A percentile compares a stretch with the other conserved stretches of the same genome.
phyloP scores from a whole-genome alignment of 2,888 invertebrate species.

The Melipona beecheii region DNA sequence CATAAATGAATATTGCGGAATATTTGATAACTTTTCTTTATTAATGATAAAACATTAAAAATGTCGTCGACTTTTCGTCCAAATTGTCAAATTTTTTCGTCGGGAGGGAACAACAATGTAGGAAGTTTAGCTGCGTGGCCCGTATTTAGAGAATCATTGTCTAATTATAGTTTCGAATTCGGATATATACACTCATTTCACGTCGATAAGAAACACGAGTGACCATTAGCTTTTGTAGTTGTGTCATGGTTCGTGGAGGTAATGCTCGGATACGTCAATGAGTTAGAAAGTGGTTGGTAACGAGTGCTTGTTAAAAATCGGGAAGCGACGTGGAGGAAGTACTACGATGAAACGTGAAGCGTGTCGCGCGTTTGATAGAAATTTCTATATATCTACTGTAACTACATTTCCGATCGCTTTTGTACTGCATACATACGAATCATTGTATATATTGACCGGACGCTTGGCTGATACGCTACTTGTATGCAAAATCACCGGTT shows the following conservation, averaged over 20 bases:
- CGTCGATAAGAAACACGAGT: conserved; percentile 35
- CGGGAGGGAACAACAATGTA: not conserved
- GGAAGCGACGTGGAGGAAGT: conserved; percentile 35
- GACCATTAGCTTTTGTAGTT: conserved; percentile 7
- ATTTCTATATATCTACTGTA: conserved; percentile 11
- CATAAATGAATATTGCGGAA: no score
- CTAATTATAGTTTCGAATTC: conserved; percentile 10
- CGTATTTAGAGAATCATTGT: conserved; percentile 36
- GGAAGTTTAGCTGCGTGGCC: conserved; percentile 26
- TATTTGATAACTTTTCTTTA: no score
- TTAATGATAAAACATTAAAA: no score
- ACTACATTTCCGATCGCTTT: conserved; percentile 44
- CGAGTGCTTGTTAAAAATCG: conserved; percentile 47
- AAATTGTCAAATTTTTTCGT: not conserved
- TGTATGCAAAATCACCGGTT: not conserved
- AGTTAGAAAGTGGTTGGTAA: conserved; percentile 50
- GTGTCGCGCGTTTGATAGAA: conserved; percentile 40
- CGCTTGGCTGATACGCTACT: not conserved
- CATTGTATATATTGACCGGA: not conserved
- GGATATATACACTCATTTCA: not conserved
- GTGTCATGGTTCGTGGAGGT: conserved; percentile 36
- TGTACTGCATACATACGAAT: not conserved
- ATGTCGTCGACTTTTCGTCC: not conserved
- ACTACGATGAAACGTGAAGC: conserved; percentile 44
- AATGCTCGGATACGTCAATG: conserved; percentile 51